Conservation (phyloP, 2,888 invertebrate species). For the Standfussiana lucernea region DNA sequence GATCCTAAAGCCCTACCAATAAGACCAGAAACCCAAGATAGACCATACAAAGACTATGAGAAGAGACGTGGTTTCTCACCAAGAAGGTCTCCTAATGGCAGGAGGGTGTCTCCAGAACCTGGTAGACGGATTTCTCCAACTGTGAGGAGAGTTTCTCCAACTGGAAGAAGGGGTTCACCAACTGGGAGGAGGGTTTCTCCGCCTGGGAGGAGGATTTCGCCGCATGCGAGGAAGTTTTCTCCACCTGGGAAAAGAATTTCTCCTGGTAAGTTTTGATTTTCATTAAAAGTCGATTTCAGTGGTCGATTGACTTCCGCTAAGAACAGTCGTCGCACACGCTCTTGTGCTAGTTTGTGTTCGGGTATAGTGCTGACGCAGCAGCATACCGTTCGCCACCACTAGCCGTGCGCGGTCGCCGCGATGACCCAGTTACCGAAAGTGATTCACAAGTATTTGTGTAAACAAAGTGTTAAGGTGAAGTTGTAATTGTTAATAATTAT, state of each 20-base stretch:
- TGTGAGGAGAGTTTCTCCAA: conserved; percentile 52
- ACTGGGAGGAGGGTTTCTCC: conserved; percentile 58
- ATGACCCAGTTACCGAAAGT: no score
- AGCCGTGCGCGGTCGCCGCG: no score
- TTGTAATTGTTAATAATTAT: no score
- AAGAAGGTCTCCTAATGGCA: conserved; percentile 39
- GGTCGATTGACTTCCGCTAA: no score
- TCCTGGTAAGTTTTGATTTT: conserved; percentile 47
- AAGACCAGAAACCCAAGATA: conserved; percentile 57
- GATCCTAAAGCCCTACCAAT: conserved; percentile 46
- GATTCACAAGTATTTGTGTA: no score
- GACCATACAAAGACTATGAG: conserved; percentile 63
- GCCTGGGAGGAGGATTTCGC: conserved; percentile 57
- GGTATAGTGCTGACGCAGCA: no score
- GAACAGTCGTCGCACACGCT: no score
- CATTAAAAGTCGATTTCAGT: no score
- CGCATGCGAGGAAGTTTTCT: conserved; percentile 35
- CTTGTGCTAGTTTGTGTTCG: no score
- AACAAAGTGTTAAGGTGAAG: no score
- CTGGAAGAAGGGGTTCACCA: conserved; percentile 59
- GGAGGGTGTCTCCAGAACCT: conserved; percentile 43
- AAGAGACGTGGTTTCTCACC: conserved; percentile 63
- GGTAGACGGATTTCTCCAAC: conserved; percentile 60
- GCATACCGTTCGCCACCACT: no score
- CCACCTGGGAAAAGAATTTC: conserved; percentile 62